A percentile compares a stretch with the other conserved stretches of the same genome.
phyloP scores from a whole-genome alignment of 2,888 invertebrate genomes.

The Dorcus hopei region DNA sequence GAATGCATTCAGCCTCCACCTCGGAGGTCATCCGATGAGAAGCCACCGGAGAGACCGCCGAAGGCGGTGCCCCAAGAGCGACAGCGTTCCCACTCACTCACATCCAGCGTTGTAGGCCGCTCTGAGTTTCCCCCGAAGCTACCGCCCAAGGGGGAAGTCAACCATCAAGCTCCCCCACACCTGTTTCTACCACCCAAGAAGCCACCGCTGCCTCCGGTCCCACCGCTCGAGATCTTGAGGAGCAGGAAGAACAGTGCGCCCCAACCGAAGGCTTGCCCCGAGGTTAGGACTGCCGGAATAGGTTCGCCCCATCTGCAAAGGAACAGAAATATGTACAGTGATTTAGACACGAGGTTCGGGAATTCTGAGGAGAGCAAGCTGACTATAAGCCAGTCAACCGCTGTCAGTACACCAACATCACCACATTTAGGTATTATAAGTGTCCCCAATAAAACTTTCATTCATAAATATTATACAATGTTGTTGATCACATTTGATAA shows the following conservation, averaged over 20 bases:
- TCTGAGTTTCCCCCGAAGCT: constrained; percentile 51
- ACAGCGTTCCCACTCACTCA: constrained; percentile 58
- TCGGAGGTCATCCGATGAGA: constrained; percentile 56
- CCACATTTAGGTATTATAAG: constrained; percentile 43
- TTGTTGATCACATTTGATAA: too few relatives aligned
- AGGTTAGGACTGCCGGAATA: constrained; percentile 59
- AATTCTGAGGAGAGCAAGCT: constrained; percentile 22
- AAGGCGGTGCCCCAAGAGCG: constrained; percentile 57
- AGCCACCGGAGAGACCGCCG: constrained; percentile 68
- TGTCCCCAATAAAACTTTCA: too few relatives aligned
- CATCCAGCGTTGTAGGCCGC: constrained; percentile 23
- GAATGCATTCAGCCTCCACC: constrained; percentile 61
- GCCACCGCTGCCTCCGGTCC: constrained; percentile 69
- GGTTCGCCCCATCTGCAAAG: constrained; percentile 63
- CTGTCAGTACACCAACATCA: constrained; percentile 48
- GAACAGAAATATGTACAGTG: constrained; percentile 57
- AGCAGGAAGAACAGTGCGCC: constrained; percentile 50
- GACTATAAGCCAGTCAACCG: constrained; percentile 34
- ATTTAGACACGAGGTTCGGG: constrained; percentile 52
- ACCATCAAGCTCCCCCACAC: constrained; percentile 51
- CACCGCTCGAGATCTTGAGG: constrained; percentile 60
- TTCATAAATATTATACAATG: too few relatives aligned
- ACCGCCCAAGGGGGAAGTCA: constrained; percentile 54
- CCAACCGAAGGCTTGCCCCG: constrained; percentile 46
- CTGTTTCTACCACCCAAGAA: constrained; percentile 65